A percentile compares a stretch with the other conserved stretches of the same genome.
Conservation (phyloP, 1,140 invertebrate species). For the Heterodera schachtii region DNA sequence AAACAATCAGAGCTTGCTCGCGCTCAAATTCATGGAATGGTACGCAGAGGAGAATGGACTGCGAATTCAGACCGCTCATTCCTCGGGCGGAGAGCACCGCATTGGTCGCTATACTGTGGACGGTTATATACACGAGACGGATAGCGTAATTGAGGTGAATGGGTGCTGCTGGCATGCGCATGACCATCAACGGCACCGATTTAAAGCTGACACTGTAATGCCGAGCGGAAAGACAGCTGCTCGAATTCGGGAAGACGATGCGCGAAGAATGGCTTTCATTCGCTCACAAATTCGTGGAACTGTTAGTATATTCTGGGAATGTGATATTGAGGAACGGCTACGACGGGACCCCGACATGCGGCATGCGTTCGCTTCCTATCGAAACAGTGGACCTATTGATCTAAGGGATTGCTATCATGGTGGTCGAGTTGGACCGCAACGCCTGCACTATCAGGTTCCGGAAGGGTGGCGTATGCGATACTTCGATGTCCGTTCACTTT, state of each 20-base stretch:
- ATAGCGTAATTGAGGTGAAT: constrained; percentile 14
- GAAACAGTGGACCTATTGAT: neutral
- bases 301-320: constrained; percentile 14
- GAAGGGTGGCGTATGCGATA: neutral
- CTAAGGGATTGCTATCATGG: neutral
- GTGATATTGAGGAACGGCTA: neutral
- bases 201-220: neutral
- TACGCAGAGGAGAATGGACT: neutral
- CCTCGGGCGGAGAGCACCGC: neutral
- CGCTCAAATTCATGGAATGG: neutral
- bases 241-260: neutral
- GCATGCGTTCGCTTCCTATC: neutral
- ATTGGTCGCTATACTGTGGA: neutral
- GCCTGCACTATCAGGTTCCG: neutral
- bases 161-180: constrained; percentile 15
- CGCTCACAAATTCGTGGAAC: neutral
- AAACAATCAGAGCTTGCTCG: constrained; percentile 14
- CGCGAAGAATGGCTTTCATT: neutral
- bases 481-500: neutral
- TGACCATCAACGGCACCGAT: neutral
- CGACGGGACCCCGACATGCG: neutral
- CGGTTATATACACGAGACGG: neutral
- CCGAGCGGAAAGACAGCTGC: constrained; percentile 12
- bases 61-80: neutral
- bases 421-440: constrained; percentile 5